A percentile compares a stretch with the other conserved stretches of the same genome.
Evolutionary conservation across 2,888 invertebrate species (phyloP).

Genomic region (Lamproptera curius): DNA sequence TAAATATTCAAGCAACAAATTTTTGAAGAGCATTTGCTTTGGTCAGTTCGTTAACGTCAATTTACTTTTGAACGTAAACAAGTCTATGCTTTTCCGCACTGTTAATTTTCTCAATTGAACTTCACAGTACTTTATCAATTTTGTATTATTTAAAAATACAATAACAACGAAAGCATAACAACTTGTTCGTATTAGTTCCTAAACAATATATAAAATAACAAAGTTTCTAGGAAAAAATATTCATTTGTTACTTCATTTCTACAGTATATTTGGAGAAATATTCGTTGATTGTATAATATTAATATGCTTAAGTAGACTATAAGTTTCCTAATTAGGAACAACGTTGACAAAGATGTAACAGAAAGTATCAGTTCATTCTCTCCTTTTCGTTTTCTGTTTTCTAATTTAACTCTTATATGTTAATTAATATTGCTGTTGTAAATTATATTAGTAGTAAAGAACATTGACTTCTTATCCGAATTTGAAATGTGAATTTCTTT

Average conservation of each 20-base stretch:
- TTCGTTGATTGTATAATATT: neutral
- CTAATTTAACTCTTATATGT: too few species aligned
- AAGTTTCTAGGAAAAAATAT: neutral
- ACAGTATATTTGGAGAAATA: neutral
- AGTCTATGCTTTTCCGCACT: neutral
- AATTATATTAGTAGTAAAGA: constrained; percentile 1
- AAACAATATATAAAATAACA: neutral
- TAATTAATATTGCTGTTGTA: constrained; percentile 7
- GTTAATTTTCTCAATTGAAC: too few species aligned
- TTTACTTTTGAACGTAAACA: neutral
- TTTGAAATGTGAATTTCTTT: neutral
- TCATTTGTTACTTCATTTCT: neutral
- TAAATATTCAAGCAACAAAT: too few species aligned
- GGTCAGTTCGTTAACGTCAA: neutral
- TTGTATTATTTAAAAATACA: too few species aligned
- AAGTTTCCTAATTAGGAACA: neutral
- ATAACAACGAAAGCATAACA: constrained; percentile 1
- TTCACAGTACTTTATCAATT: too few species aligned
- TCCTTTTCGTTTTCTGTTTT: constrained; percentile 6
- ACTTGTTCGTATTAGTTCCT: constrained; percentile 16
- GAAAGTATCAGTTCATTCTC: constrained; percentile 4
- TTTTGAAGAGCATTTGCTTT: too few species aligned
- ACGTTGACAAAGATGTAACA: neutral
- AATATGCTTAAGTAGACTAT: constrained; percentile 1
- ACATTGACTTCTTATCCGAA: neutral